Conservation (phyloP, 2,888 invertebrate species). For the Epirrhoe alternata region DNA sequence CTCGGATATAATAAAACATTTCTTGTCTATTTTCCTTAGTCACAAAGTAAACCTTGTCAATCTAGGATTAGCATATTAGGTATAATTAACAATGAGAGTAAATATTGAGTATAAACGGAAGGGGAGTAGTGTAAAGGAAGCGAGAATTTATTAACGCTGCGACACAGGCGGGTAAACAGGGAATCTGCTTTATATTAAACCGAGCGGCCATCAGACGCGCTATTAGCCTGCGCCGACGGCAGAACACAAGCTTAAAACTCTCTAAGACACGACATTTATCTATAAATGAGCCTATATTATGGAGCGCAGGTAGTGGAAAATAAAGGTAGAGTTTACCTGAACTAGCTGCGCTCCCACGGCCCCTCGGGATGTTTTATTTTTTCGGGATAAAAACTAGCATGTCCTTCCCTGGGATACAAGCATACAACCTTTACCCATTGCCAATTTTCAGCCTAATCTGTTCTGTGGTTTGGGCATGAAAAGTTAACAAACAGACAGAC, state of each 20-base stretch:
- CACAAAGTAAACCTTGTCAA: neutral
- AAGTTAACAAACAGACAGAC: too few species aligned
- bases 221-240: constrained; percentile 58
- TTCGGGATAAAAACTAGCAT: too few species aligned
- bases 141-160: constrained; percentile 73
- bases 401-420: too few species aligned
- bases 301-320: too few species aligned
- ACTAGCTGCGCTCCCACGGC: too few species aligned
- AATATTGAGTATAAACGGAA: constrained; percentile 67
- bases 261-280: constrained; percentile 32
- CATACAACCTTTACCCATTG: too few species aligned
- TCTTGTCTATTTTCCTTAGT: neutral
- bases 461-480: too few species aligned
- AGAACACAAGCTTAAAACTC: neutral
- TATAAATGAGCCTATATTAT: too few species aligned
- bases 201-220: constrained; percentile 67
- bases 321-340: too few species aligned
- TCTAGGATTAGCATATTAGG: constrained; percentile 43
- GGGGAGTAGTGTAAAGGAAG: constrained; percentile 61
- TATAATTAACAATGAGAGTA: constrained; percentile 59
- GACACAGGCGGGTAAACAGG: constrained; percentile 73
- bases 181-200: constrained; percentile 78
- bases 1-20: neutral
- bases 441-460: too few species aligned
- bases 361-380: too few species aligned